Evolutionary conservation across 2,797 vertebrate species (phyloP), one percentile per base, ranked within the genome.

Genomic region (Pelodytes ibericus): DNA sequence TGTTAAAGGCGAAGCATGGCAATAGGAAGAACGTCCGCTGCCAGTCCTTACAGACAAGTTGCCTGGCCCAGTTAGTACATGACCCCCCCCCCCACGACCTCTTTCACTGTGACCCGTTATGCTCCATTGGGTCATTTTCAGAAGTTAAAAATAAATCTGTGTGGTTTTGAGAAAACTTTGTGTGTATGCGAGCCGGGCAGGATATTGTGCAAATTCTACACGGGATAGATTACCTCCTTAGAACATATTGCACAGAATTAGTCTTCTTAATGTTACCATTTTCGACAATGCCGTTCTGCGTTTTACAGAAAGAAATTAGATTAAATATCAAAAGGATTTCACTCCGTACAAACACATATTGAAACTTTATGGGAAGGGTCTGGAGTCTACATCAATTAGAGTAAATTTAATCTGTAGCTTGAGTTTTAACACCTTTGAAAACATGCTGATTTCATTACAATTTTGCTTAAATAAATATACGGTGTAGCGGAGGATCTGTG

Each of bases 401-500:
- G 56, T 58, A 67, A 75, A 75, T 68, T 75, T 56, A 60, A 60
- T 67, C 72, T 60, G 62, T 31, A 26, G 27, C 63, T 31, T 25
- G 29, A 44, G 39, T 75, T 66, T 67, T 75, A 75, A 75, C 72
- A 68, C 72, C 72, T 75, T 60, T 68, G 47, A 20, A 59, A 47
- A 75, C 72, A 74, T 60, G 59, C 72, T 67, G 72, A 68, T 20
- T 67, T 75, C 39, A 75, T 75, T 75, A 68, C 44, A 68, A 44
- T 75, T 59, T 67, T 57, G 44, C 62, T 75, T 68, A 68, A 56
- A 67, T 67, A 75, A 75, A 75, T 68, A 74, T 60, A 75, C 63
- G 24, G 20, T 44, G 64, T 29, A 25, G 62, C 31, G 49, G 25
- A 44, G 72, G n/a, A 4, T 16, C n/a, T n/a, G n/a, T 13, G n/a